Percentiles rank a stretch among this genome's conserved stretches.
phyloP scores from a whole-genome alignment of 2,888 invertebrate species.

The Ischnus inquisitorius region DNA sequence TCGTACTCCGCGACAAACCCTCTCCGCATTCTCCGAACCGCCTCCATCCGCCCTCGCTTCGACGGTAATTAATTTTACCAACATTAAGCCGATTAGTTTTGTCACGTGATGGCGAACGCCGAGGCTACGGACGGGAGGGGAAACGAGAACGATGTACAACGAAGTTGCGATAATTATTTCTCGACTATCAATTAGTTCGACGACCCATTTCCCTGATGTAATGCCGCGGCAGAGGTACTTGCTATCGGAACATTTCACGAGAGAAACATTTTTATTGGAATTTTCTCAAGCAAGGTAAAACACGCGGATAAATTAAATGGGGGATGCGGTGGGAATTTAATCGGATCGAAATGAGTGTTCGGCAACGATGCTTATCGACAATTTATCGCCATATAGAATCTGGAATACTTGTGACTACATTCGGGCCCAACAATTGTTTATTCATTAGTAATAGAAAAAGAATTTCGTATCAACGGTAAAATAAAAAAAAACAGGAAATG shows the following conservation, averaged over 20 bases:
- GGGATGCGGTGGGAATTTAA: too few relatives aligned
- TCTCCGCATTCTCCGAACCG: background rate
- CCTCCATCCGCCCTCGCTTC: background rate
- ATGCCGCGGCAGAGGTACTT: background rate
- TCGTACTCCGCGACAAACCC: background rate
- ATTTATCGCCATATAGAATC: too few relatives aligned
- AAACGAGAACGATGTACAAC: background rate
- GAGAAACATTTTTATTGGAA: too few relatives aligned
- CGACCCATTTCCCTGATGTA: background rate
- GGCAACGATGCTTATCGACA: too few relatives aligned
- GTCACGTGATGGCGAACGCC: background rate
- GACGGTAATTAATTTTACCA: slow-evolving; percentile 36
- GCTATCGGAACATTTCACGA: background rate
- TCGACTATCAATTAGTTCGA: slow-evolving; percentile 1
- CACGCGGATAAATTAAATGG: too few relatives aligned
- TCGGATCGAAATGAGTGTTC: too few relatives aligned
- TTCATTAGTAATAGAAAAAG: too few relatives aligned
- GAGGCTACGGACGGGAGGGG: background rate
- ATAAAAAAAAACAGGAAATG: too few relatives aligned
- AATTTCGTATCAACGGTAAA: too few relatives aligned
- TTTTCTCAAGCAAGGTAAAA: too few relatives aligned
- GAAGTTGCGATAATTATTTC: slow-evolving; percentile 1
- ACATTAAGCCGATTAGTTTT: slow-evolving; percentile 35
- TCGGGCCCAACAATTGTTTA: too few relatives aligned
- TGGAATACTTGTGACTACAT: too few relatives aligned